Evolutionary conservation across 1,140 invertebrate genomes (phyloP), one percentile per base, ranked within the genome.

Genomic region (Hydropsyche tenuis): DNA sequence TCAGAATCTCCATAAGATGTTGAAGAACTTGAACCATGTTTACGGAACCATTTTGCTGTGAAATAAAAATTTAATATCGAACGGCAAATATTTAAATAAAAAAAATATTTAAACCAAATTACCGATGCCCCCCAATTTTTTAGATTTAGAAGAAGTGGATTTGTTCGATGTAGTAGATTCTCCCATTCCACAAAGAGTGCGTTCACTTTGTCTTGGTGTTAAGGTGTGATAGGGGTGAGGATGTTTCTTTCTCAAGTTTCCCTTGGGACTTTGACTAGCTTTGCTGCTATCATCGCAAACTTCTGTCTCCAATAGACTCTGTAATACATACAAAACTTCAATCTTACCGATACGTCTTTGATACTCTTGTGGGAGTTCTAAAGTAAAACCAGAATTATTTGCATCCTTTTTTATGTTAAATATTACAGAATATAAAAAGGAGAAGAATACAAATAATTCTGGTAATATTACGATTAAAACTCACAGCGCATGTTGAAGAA

Each of bases 301-400:
- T 77, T 94, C 92, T 1, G 92, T 92, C 80, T 94, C 93, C 37
- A 93, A 80, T n/a, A 93, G 84, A 81, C 92, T 94, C 92, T 94
- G 82, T 75, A 84, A 82, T n/a, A 77, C 14, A 75, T 70, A 45
- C 30, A 70, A 56, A 70, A 68, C 45, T 48, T 68, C 65, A 68
- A 68, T 68, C 65, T 68, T 68, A 43, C 37, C 42, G 45, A 48
- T 20, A 45, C 42, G 20, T 22, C 37, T 45, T 66, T 27, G 30
- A 27, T 66, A 66, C 27, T 66, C 42, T n/a, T 66, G 18, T 12
- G 18, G 7, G 7, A 22, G 18, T 64, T 7, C 6, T 6, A 6
- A 23, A 37, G 14, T 23, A 60, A 5, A 60, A 27, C 11, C 22
- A 60, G 20, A 60, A 60, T 27, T 11, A 60, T 60, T 60, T 60